Conservation (phyloP, 2,888 invertebrate genomes). For the Melinaea marsaeus region DNA sequence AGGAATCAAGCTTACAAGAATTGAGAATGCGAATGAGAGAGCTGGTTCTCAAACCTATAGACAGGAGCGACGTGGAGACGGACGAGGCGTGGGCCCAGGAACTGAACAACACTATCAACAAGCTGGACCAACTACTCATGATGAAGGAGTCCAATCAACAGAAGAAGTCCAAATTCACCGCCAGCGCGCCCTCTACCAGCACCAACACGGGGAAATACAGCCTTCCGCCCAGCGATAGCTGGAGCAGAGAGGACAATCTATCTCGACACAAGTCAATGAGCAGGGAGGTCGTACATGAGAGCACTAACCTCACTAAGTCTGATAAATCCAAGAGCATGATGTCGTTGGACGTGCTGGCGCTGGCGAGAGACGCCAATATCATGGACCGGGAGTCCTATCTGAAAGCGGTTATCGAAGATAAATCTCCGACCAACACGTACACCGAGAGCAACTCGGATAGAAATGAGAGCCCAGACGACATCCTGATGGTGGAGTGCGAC, state of each 20-base stretch:
- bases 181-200: conserved; percentile 64
- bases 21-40: conserved; percentile 83
- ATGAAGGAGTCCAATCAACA: conserved; percentile 81
- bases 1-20: conserved; percentile 80
- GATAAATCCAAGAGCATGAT: conserved; percentile 73
- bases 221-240: conserved; percentile 56
- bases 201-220: conserved; percentile 49
- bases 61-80: conserved; percentile 83
- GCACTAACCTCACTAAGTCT: conserved; percentile 50
- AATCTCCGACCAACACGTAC: conserved; percentile 68
- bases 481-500: conserved; percentile 71
- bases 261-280: conserved; percentile 60
- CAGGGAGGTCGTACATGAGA: conserved; percentile 61
- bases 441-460: conserved; percentile 71
- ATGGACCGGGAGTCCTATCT: conserved; percentile 68
- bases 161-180: conserved; percentile 70
- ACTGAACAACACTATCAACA: conserved; percentile 86
- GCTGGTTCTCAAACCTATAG: conserved; percentile 84
- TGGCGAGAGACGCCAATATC: conserved; percentile 63
- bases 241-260: conserved; percentile 53
- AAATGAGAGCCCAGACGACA: conserved; percentile 70
- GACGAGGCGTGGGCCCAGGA: conserved; percentile 87
- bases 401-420: conserved; percentile 72
- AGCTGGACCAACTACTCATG: conserved; percentile 84
- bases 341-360: conserved; percentile 66